These are phyloP conservation scores for Grammomys dolichurus DNA, from an alignment of 2,113 vertebrate species.

Conservation along the genomic window DNA sequence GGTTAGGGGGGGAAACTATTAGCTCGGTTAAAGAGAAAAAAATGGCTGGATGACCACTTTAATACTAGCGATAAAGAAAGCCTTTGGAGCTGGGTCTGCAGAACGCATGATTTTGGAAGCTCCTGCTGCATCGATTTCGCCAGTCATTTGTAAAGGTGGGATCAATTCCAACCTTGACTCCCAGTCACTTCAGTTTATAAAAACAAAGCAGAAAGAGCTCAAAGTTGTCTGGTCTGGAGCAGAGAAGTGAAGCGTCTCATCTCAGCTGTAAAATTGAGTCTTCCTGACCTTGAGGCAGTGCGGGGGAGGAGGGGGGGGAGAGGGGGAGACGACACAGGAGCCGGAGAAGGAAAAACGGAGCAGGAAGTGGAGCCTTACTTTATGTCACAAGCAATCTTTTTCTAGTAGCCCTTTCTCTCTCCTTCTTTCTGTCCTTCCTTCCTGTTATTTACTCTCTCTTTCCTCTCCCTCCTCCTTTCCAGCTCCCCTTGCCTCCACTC, in stretches of 20 bases:
- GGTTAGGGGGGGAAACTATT: conserved; percentile 79
- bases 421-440: neutral
- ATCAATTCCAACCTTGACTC: conserved; percentile 46
- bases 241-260: neutral
- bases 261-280: neutral
- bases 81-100: conserved; percentile 59
- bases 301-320: too few species aligned
- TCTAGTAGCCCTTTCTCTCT: too few species aligned
- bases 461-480: too few species aligned
- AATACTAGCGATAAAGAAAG: conserved; percentile 75
- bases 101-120: conserved; percentile 16
- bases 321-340: too few species aligned
- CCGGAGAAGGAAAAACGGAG: neutral
- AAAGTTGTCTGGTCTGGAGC: neutral
- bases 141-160: conserved; percentile 38
- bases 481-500: too few species aligned
- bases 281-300: neutral
- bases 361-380: neutral
- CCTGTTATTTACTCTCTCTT: too few species aligned
- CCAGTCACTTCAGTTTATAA: neutral
- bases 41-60: conserved; percentile 70
- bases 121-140: conserved; percentile 47
- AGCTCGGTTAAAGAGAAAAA: conserved; percentile 81
- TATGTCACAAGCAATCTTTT: neutral
- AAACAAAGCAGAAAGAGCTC: neutral